phyloP scores from a whole-genome alignment of 2,888 invertebrate species.

The Heliconius sara region DNA sequence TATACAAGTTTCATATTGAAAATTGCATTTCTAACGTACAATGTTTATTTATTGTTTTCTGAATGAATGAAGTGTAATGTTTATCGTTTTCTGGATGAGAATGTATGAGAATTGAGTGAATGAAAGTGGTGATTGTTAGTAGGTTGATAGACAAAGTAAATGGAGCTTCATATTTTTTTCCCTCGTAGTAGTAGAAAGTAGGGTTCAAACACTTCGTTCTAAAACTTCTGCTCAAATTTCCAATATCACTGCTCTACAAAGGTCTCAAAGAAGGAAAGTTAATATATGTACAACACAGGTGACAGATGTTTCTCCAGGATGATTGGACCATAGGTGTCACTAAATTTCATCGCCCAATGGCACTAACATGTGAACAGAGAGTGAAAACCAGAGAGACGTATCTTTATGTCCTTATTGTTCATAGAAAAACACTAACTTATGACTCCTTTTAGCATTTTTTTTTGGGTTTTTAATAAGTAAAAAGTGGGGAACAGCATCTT shows the following conservation, averaged over 20 bases:
- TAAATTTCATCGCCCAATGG: background rate
- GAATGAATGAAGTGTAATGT: background rate
- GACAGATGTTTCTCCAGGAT: background rate
- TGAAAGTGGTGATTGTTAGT: background rate
- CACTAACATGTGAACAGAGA: background rate
- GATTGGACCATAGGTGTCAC: background rate
- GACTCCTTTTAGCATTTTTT: too few relatives aligned
- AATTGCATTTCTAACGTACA: background rate
- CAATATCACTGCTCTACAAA: too few relatives aligned
- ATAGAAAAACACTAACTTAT: too few relatives aligned
- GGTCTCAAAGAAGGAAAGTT: too few relatives aligned
- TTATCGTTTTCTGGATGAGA: background rate
- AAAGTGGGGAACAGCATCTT: background rate
- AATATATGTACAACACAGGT: background rate
- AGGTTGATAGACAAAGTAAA: background rate
- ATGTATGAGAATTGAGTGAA: conserved; percentile 1
- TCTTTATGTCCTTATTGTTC: background rate
- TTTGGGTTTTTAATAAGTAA: too few relatives aligned
- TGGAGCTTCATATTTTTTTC: background rate
- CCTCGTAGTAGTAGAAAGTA: too few relatives aligned
- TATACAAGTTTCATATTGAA: conserved; percentile 16
- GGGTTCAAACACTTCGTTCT: too few relatives aligned
- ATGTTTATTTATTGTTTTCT: background rate
- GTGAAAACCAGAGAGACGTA: background rate
- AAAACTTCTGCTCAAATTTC: too few relatives aligned